These are phyloP conservation scores for Noctua janthe DNA, from an alignment of 2,888 invertebrate species.

Conservation along the genomic window DNA sequence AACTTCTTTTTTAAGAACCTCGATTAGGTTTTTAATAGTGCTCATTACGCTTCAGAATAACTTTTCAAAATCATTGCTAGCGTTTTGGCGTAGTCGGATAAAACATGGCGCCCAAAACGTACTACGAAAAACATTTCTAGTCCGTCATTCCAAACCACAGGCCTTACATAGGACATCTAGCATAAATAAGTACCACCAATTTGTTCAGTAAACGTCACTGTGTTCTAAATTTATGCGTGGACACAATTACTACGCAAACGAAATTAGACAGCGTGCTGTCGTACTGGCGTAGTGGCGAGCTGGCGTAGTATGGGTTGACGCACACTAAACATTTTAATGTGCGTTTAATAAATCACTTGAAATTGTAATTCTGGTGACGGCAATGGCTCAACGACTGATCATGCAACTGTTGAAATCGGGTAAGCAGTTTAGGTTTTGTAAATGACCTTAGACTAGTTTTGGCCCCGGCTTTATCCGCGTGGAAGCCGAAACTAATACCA, in stretches of 20 bases:
- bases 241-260: slow-evolving; percentile 56
- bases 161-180: slow-evolving; percentile 9
- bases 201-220: slow-evolving; percentile 61
- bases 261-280: slow-evolving; percentile 55
- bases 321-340: slow-evolving; percentile 22
- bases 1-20: slow-evolving; percentile 7
- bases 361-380: slow-evolving; percentile 8
- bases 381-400: neutral
- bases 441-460: neutral
- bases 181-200: slow-evolving; percentile 57
- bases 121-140: slow-evolving; percentile 7
- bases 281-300: slow-evolving; percentile 17
- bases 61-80: neutral
- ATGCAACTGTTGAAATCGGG: neutral
- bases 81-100: neutral
- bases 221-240: slow-evolving; percentile 59
- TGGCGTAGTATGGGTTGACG: neutral
- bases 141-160: slow-evolving; percentile 21
- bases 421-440: neutral
- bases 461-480: neutral
- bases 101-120: neutral
- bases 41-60: neutral
- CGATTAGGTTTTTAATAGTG: neutral
- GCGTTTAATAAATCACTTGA: slow-evolving; percentile 28
- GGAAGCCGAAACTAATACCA: neutral